Evolutionary conservation across 2,888 invertebrate genomes (phyloP), one percentile per base, ranked within the genome.

Genomic region (Pseudococcus jackbeardsleyi): DNA sequence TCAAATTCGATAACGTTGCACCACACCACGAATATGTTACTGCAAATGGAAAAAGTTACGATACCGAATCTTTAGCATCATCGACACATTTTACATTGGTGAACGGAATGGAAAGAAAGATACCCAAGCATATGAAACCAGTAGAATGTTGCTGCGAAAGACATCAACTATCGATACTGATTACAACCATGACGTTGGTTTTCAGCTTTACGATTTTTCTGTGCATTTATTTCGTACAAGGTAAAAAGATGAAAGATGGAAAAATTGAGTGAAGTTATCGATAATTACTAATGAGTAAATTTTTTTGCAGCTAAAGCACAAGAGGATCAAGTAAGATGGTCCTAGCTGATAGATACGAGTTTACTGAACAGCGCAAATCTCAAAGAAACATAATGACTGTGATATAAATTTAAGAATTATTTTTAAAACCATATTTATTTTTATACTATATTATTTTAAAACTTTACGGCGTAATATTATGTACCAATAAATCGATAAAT

Each of bases 61-160:
- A 96, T 91, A 93, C 94, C 86, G 93, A 94, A 89, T 96, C 96
- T 64, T 93, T 96, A 89, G 96, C 96, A 87, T 96, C 96, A 92
- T 96, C 96, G 89, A 96, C 95, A 91, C 96, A 96, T 92, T 96
- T 96, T 91, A 96, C 96, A 15, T 95, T 96, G 88, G 95, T 96
- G 89, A 96, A 96, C 91, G 95, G 95, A 88, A 94, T 95, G 88
- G 90, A 89, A 33, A 86, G 93, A 94, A 91, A 85, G 48, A 50
- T 88, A 50, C 59, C 86, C 15, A 92, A 93, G 72, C 93, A 93
- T 89, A 94, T 94, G 91, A 93, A 93, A 90, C 93, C 93, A 90
- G 92, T 92, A 82, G 93, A 93, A 90, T 93, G 94, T 84, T 95
- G 95, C 91, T 96, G 96, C 91, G 96, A 96, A 91, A 94, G 94